A percentile compares a stretch with the other conserved stretches of the same genome.
These are phyloP conservation scores for Onthophagus taurus DNA, from an alignment of 1,140 invertebrate species.

Conservation along the genomic window DNA sequence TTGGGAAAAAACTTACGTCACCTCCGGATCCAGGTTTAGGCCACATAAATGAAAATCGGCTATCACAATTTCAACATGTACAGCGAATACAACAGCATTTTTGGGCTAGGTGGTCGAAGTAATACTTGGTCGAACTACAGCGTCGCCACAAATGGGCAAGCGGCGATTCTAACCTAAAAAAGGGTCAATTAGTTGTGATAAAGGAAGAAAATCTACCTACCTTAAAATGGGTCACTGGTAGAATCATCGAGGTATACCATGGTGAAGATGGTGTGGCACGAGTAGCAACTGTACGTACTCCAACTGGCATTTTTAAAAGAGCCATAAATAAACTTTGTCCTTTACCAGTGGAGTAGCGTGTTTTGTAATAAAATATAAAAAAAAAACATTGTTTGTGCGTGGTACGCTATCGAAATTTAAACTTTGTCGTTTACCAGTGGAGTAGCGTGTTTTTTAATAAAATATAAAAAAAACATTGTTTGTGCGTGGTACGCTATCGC, in stretches of 20 bases:
- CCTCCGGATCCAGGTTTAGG: neutral
- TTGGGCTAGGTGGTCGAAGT: constrained; percentile 6
- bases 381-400: too few species aligned
- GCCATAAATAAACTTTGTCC: too few species aligned
- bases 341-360: too few species aligned
- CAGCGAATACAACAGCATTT: constrained; percentile 8
- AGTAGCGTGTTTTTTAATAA: too few species aligned
- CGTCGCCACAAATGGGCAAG: constrained; percentile 6
- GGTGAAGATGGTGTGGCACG: constrained; percentile 2
- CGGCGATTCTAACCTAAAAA: neutral
- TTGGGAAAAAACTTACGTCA: neutral
- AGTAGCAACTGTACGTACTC: constrained; percentile 5
- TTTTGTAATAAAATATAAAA: too few species aligned
- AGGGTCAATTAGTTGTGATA: neutral
- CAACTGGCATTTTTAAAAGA: too few species aligned
- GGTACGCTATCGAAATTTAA: too few species aligned
- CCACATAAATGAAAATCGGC: neutral
- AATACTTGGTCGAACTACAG: constrained; percentile 9
- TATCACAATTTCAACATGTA: constrained; percentile 4
- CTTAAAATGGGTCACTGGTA: neutral
- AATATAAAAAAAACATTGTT: too few species aligned
- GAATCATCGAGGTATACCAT: constrained; percentile 4
- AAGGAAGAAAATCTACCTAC: constrained; percentile 7
- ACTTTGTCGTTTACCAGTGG: too few species aligned
- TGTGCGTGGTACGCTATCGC: too few species aligned